Evolutionary conservation across 2,113 vertebrate genomes (phyloP), one percentile per base, ranked within the genome.

Genomic region (Poeciliopsis prolifica): DNA sequence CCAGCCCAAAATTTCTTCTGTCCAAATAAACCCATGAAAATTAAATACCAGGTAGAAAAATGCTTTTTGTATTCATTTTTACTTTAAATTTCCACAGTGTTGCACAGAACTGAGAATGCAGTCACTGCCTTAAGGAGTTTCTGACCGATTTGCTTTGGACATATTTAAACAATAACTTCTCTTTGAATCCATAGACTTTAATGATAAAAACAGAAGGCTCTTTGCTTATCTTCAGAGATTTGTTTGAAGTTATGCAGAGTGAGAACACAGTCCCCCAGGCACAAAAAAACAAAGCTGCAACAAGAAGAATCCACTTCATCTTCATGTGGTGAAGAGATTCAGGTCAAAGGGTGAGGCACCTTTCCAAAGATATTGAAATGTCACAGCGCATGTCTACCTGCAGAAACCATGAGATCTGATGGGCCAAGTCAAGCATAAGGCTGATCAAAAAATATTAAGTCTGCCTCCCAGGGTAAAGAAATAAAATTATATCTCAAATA

Each of bases 391-490:
- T 24, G 17, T 86, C 78, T 83, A 89, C 88, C 86, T 88, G 88
- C 75, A 73, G 75, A 82, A 1, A 33, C 78, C 72, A 29, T 64
- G 17, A 82, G 88, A 82, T 26, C 40, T 64, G 24, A 77, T 82
- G 78, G 87, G 80, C 70, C 83, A 24, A 74, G 64, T 29, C 76
- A 76, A 79, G 86, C 83, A 76, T 48, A 37, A 76, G 68, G 62
- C 75, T 65, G 74, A 65, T 78, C 81, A 70, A 75, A 86, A 89
- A 89, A 86, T 79, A 91, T 63, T 44, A 79, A 81, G 82, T 78
- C 77, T 84, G 85, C 83, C 91, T 87, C 62, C 68, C 28, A 31
- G 89, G 81, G 37, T 63, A 68, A 70, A 83, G 40, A 40, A 60
- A 35, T 11, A 44, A n/a, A 48, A 48, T 79, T 70, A 87, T 76